phyloP scores from a whole-genome alignment of 2,113 vertebrate species.

The Bos taurus region DNA sequence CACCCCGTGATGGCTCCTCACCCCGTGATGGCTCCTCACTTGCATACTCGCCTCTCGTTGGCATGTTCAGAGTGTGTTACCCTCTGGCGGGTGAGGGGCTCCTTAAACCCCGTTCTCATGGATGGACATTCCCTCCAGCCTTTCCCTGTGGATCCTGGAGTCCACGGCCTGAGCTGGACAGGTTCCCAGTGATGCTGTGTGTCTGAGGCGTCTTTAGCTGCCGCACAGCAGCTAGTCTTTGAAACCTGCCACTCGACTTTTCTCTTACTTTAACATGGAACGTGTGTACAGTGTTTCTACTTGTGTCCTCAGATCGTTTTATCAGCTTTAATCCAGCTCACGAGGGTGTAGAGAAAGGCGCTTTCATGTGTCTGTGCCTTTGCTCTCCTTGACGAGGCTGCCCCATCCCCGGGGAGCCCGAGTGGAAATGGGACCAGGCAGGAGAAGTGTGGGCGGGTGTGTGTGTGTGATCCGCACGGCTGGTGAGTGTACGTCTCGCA shows the following conservation, averaged over 20 bases:
- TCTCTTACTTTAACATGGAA: neutral
- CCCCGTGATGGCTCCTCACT: accelerated
- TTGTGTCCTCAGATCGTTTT: neutral
- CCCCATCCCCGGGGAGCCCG: neutral
- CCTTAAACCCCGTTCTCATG: too few relatives aligned
- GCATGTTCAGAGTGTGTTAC: neutral
- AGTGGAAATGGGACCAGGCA: neutral
- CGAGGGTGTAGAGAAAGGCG: neutral
- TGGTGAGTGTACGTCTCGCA: neutral
- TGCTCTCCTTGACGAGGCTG: neutral
- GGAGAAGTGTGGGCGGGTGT: neutral
- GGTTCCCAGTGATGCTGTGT: neutral
- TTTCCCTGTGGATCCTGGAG: neutral
- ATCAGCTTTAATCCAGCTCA: neutral
- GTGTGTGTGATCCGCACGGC: neutral
- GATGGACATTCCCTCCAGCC: neutral
- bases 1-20: accelerated
- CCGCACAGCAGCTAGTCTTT: neutral
- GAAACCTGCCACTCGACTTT: neutral
- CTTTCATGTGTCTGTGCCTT: neutral
- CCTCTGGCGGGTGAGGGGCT: neutral
- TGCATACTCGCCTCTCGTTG: too few relatives aligned
- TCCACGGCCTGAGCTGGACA: neutral
- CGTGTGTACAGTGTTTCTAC: neutral
- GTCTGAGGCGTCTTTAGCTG: neutral